Base-by-base conservation (phyloP, 2,888 invertebrate genomes). In the Coenonympha arcania region DNA sequence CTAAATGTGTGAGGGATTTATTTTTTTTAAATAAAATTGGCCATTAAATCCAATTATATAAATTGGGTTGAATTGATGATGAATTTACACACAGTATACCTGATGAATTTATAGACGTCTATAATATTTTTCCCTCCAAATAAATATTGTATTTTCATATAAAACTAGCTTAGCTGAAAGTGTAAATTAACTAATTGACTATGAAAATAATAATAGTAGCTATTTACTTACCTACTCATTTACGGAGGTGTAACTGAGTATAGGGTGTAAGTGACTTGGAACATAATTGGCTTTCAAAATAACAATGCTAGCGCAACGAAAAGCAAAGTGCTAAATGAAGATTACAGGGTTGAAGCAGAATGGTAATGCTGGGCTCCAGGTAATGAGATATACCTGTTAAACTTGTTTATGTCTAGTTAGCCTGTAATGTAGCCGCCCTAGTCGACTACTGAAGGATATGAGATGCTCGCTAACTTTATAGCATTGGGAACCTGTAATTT, bases 301-400 rank as follows among this genome's bases (percentile, higher is more conserved):
- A 13, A 28, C 11, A 43, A 43, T 11, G 31, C 24, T 43, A 22
- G 5, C 33, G 33, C 44, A 34, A 24, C n/a, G 24, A n/a, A 11
- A 44, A 44, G 16, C 34, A 44, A 24, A 22, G 43, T 42, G 41
- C 19, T 30, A 42, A 26, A n/a, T 43, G 31, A 33, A 43, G 43
- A 43, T 43, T 43, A 43, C 43, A 22, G 22, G 9, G 19, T 31
- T 13, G 22, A 22, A 24, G 22, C 43, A 43, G 20, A 20, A 15
- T 33, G 15, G 28, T n/a, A 11, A 19, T 6, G 11, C 19, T 19
- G 4, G 11, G 30, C 26, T 8, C 20, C 8, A 18, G 13, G 43
- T 43, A 43, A 22, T 39, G 22, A 9, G 19, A 31, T 43, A 30
- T 43, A 33, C 43, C 19, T 43, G 43, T 31, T 31, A 9, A 22